Evolutionary conservation across 2,888 invertebrate genomes (phyloP).

Genomic region (Ditula angustiorana): DNA sequence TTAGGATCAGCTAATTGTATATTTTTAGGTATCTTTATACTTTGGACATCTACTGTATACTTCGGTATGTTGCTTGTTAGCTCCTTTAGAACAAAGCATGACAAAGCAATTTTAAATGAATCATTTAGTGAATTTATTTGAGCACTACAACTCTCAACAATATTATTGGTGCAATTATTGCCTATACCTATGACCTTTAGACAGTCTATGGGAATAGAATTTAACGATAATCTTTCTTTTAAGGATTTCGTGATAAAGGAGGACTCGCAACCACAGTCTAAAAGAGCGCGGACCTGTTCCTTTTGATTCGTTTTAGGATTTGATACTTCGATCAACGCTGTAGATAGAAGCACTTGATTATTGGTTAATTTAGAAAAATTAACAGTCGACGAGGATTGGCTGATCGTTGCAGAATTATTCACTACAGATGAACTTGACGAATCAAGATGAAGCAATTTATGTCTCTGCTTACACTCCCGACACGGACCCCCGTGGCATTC

Average conservation of each 20-base stretch:
- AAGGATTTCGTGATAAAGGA: slow-evolving; percentile 11
- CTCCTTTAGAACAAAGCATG: slow-evolving; percentile 34
- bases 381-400: neutral
- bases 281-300: slow-evolving; percentile 2
- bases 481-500: slow-evolving; percentile 8
- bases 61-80: slow-evolving; percentile 36
- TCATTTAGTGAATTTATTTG: slow-evolving; percentile 23
- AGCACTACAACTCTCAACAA: slow-evolving; percentile 16
- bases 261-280: slow-evolving; percentile 7
- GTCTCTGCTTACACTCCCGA: slow-evolving; percentile 1
- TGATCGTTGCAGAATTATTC: neutral
- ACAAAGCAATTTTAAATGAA: slow-evolving; percentile 2
- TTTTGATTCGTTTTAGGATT: slow-evolving; percentile 4
- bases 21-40: slow-evolving; percentile 26
- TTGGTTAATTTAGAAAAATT: neutral
- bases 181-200: slow-evolving; percentile 18
- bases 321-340: neutral
- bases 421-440: neutral
- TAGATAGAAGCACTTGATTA: slow-evolving; percentile 2
- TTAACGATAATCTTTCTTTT: slow-evolving; percentile 8
- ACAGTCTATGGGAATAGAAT: neutral
- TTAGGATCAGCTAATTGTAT: slow-evolving; percentile 32
- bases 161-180: neutral
- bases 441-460: slow-evolving; percentile 5
- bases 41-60: slow-evolving; percentile 14